Conservation (phyloP, 2,797 vertebrate species). For the Acanthurus lineatus region DNA sequence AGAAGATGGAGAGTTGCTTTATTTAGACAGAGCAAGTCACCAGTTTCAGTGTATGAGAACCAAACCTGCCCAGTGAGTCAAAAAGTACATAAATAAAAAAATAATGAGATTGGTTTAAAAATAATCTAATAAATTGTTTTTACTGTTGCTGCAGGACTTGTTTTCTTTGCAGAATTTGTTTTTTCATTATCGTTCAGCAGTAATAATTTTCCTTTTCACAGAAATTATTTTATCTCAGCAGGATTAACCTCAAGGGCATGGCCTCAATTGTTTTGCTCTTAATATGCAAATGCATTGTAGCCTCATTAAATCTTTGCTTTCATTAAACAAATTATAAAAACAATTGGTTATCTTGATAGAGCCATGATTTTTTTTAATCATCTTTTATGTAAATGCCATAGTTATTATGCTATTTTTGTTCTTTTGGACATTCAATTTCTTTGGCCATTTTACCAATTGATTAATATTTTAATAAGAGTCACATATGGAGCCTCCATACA, state of each 20-base stretch:
- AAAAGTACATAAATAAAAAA: not conserved
- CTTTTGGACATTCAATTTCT: not conserved
- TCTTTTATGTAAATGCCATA: not conserved
- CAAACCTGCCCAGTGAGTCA: not conserved
- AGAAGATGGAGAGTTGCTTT: not conserved
- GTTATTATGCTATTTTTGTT: not conserved
- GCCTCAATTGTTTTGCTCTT: constrained; percentile 4
- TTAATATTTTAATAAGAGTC: not conserved
- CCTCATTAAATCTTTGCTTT: constrained; percentile 13
- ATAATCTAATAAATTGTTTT: not conserved
- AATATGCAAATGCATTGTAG: constrained; percentile 26
- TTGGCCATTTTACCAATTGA: not conserved
- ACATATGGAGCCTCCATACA: not conserved
- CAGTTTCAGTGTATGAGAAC: not conserved
- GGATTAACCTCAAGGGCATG: constrained; percentile 31
- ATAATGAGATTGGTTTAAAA: not conserved
- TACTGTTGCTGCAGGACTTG: not conserved
- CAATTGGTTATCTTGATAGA: constrained; percentile 22
- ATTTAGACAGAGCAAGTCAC: not conserved
- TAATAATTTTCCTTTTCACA: not conserved
- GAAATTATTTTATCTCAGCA: constrained; percentile 24
- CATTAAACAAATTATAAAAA: constrained; percentile 29
- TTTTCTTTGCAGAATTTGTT: constrained; percentile 3
- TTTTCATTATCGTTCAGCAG: constrained; percentile 1
- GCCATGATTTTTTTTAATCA: not conserved